A percentile compares a stretch with the other conserved stretches of the same genome.
Conservation (phyloP, 2,888 invertebrate species). For the Leptopilina syphax region DNA sequence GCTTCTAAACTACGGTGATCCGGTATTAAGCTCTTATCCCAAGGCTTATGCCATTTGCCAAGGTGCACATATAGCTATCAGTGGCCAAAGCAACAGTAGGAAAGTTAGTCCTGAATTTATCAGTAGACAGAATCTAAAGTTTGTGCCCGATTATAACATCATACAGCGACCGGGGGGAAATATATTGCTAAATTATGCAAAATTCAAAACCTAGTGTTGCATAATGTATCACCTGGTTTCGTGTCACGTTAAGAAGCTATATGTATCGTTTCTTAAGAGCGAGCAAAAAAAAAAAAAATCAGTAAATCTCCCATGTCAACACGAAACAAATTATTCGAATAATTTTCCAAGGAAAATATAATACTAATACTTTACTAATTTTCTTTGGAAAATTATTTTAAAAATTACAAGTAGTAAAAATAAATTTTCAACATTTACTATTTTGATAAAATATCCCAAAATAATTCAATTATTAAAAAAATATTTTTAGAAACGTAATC, state of each 20-base stretch:
- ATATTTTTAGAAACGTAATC: too few species aligned
- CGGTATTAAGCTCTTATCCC: conserved; percentile 9
- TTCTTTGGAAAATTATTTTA: too few species aligned
- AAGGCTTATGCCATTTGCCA: not conserved
- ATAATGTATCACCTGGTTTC: not conserved
- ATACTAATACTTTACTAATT: too few species aligned
- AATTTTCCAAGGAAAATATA: too few species aligned
- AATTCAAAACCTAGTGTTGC: conserved; percentile 4
- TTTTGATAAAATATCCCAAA: too few species aligned
- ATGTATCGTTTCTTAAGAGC: not conserved
- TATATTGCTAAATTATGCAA: not conserved
- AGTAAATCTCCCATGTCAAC: not conserved
- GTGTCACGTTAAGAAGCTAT: not conserved
- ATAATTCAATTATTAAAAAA: too few species aligned
- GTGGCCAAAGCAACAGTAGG: conserved; percentile 1
- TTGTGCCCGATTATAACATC: conserved; percentile 4
- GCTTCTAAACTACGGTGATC: conserved; percentile 20
- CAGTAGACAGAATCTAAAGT: not conserved
- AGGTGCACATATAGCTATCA: not conserved
- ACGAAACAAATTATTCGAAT: not conserved
- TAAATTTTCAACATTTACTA: too few species aligned
- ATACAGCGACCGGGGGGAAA: not conserved
- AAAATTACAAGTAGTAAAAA: too few species aligned
- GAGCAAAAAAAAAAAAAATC: not conserved
- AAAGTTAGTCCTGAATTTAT: conserved; percentile 26